Base-by-base conservation (phyloP, 2,797 vertebrate genomes). In the Schizothorax lantsangensis region DNA sequence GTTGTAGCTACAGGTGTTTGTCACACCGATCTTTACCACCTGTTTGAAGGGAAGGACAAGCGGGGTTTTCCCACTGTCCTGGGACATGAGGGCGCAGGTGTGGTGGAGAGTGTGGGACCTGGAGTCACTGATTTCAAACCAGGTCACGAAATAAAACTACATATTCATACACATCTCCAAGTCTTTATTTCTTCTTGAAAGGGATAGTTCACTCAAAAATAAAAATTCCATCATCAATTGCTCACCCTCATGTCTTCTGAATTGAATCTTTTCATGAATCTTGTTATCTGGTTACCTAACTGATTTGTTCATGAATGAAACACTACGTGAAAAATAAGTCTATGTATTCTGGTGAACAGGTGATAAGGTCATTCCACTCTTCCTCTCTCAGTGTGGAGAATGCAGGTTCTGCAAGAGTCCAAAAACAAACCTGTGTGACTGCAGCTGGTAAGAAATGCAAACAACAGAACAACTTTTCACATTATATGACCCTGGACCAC, bases 391-490 rank as follows among this genome's bases (percentile, higher is more conserved):
- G 91, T 99, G 98, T 89, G 93, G 94, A 86, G 96, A 98, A 59
- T 99, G 98, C 94, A 96, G 92, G 84, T 98, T 98, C 92, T 99
- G 98, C 88, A 96, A 96, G 87, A 97, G 94, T 90, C 97, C 97
- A 6, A 97, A 96, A 92, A 97, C 97, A 43, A 98, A 99, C 92
- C 95, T 97, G 85, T 99, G 98, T 93, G 96, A 95, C 83, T 93
- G 94, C 83, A 96, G 95, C 93, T 97, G 97, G 98, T 99, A 87
- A 93, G 95, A 43, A 64, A 89, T 36, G 7, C 1, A 45, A 36
- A n/a, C 79, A 6, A 30, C 1, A 36, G 4, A 12, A 21, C 9
- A 26, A 30, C 15, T 14, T 17, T 36, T 43, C 4, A 40, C 10
- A 33, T 54, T 64, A 38, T 52, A 49, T 49, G 14, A 49, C 47